These are phyloP conservation scores for Dinocampus coccinellae DNA, from an alignment of 2,888 invertebrate species.

Conservation along the genomic window DNA sequence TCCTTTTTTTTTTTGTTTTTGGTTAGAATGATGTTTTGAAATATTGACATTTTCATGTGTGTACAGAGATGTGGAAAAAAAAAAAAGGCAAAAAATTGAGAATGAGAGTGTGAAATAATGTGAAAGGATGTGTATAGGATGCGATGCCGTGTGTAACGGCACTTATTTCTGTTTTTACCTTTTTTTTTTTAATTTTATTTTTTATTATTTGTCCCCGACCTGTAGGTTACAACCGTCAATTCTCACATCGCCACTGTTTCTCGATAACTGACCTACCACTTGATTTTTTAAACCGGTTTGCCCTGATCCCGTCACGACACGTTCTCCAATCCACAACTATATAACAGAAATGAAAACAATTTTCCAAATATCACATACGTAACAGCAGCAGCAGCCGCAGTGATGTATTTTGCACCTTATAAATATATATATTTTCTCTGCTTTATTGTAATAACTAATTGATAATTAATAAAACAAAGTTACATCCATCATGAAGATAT, in stretches of 20 bases:
- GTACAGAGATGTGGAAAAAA: not conserved
- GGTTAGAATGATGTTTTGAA: too few species aligned
- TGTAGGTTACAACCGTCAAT: constrained; percentile 22
- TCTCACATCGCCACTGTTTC: constrained; percentile 38
- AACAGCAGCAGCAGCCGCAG: too few species aligned
- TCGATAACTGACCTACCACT: constrained; percentile 49
- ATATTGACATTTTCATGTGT: too few species aligned
- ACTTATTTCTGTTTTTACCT: not conserved
- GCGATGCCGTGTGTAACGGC: constrained; percentile 12
- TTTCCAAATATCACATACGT: too few species aligned
- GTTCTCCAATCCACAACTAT: not conserved
- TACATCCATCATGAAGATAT: too few species aligned
- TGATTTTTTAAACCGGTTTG: constrained; percentile 46
- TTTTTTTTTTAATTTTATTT: too few species aligned
- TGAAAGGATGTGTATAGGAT: not conserved
- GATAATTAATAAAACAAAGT: too few species aligned
- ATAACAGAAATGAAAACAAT: constrained; percentile 8
- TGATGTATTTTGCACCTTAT: too few species aligned
- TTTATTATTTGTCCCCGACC: not conserved
- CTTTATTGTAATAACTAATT: too few species aligned
- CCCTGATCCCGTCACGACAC: constrained; percentile 30
- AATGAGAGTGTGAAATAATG: not conserved
- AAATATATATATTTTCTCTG: too few species aligned
- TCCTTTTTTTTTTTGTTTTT: not conserved
- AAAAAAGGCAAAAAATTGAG: not conserved